Percentiles rank a stretch among this genome's conserved stretches.
Evolutionary conservation across 30 jellyfish, hydroid and myxozoan genomes (phyloP).

Genomic region (Nemopilema nomurai): DNA sequence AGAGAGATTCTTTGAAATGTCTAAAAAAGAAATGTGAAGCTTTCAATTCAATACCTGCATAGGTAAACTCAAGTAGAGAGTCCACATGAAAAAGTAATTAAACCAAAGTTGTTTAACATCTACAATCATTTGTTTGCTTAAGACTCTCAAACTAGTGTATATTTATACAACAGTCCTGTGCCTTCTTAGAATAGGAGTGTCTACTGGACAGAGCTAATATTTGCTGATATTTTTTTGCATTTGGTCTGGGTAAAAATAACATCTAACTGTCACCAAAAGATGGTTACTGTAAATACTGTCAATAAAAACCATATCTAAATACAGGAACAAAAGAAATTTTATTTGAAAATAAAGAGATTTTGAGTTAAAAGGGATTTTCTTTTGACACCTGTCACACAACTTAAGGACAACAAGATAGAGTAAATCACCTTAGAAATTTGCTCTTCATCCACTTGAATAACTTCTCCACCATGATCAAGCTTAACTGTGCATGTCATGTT

Average conservation of each 20-base stretch:
- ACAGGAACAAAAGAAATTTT: too few relatives aligned
- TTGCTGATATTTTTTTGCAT: neutral
- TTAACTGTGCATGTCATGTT: conserved; percentile 46
- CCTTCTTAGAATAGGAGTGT: too few relatives aligned
- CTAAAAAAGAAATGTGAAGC: neutral
- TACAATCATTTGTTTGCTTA: neutral
- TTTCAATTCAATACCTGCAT: neutral
- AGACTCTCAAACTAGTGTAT: neutral
- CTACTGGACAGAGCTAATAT: neutral
- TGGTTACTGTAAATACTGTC: too few relatives aligned
- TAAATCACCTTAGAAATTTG: conserved; percentile 75
- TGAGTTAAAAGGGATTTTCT: too few relatives aligned
- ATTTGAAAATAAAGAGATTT: too few relatives aligned
- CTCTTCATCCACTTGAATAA: conserved; percentile 80
- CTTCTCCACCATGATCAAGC: conserved; percentile 87
- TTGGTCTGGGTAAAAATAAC: neutral
- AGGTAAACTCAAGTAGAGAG: neutral
- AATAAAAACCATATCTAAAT: too few relatives aligned
- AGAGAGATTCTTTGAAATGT: neutral
- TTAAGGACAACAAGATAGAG: neutral
- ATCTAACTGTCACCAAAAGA: too few relatives aligned
- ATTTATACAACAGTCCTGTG: neutral
- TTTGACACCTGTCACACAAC: too few relatives aligned
- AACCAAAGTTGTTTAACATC: neutral
- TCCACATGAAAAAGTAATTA: neutral